Evolutionary conservation across 35 echinoderm and acorn worm genomes (phyloP).

Genomic region (Nesometra sesokonis): DNA sequence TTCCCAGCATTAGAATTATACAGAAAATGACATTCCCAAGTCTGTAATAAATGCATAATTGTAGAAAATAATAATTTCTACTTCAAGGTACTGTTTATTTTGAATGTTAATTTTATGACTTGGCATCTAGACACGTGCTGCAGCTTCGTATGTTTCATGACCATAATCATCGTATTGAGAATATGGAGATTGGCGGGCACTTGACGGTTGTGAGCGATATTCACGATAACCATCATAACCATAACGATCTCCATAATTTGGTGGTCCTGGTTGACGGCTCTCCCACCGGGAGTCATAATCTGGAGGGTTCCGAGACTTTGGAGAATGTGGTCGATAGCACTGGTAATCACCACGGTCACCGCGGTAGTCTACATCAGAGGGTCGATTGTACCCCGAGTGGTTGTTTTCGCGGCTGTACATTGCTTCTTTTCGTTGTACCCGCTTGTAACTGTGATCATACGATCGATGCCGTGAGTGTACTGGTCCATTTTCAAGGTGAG

Average conservation of each 20-base stretch:
- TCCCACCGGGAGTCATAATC: not conserved
- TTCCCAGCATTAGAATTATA: too few relatives aligned
- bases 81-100: too few relatives aligned
- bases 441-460: not conserved
- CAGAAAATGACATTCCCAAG: too few relatives aligned
- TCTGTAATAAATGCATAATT: too few relatives aligned
- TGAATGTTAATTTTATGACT: too few relatives aligned
- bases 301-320: not conserved
- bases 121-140: not conserved
- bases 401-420: not conserved
- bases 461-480: not conserved
- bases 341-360: not conserved
- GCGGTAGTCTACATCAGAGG: not conserved
- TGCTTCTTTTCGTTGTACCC: not conserved
- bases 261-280: not conserved
- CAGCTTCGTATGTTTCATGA: not conserved
- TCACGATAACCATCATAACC: not conserved
- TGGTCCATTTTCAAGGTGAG: not conserved
- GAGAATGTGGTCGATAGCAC: not conserved
- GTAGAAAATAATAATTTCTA: too few relatives aligned
- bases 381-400: not conserved
- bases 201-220: not conserved
- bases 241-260: not conserved
- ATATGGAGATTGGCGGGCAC: not conserved
- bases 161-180: not conserved